These are phyloP conservation scores for Nothobranchius furzeri DNA, from an alignment of 2,113 vertebrate species.

Conservation along the genomic window DNA sequence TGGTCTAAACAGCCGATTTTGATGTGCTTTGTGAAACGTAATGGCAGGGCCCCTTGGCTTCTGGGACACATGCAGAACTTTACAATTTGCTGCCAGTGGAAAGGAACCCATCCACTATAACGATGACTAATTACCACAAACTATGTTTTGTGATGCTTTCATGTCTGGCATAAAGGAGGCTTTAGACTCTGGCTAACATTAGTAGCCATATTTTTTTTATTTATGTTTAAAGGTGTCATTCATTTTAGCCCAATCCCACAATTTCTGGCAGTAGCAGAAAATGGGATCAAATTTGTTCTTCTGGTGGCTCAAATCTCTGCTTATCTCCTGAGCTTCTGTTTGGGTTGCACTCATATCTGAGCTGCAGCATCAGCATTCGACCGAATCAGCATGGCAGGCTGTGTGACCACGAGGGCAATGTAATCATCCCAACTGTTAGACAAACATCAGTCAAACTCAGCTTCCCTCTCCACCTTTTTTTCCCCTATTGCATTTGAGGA, in stretches of 20 bases:
- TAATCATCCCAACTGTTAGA: conserved; percentile 11
- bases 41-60: no score
- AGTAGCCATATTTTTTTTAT: no score
- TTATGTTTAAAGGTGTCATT: not conserved
- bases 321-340: conserved; percentile 15
- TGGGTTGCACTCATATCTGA: conserved; percentile 18
- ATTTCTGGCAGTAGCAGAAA: not conserved
- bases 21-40: no score
- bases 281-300: conserved; percentile 21
- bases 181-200: no score
- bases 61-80: no score
- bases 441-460: conserved; percentile 8
- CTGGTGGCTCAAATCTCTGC: conserved; percentile 19
- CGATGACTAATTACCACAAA: no score
- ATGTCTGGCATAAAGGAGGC: no score
- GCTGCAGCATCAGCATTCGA: conserved; percentile 18
- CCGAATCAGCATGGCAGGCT: conserved; percentile 1
- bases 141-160: no score
- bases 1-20: no score
- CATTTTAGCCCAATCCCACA: not conserved
- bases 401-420: conserved; percentile 12
- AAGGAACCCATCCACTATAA: no score
- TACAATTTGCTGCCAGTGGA: no score
- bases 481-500: not conserved
- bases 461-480: not conserved